These are phyloP conservation scores for Athetis lepigone DNA, from an alignment of 2,888 invertebrate genomes.

Conservation along the genomic window DNA sequence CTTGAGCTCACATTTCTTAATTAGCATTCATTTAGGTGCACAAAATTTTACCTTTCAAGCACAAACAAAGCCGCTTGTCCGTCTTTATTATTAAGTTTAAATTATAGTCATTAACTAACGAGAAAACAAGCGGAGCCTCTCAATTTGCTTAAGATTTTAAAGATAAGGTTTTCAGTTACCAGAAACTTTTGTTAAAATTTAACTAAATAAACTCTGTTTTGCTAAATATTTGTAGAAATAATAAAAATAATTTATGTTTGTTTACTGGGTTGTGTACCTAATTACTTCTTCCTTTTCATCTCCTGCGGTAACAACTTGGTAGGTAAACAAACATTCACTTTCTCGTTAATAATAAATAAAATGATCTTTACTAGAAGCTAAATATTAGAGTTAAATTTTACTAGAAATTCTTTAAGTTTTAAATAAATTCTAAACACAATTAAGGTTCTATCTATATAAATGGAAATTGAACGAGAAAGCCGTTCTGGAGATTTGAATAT, in stretches of 20 bases:
- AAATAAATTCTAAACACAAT: background rate
- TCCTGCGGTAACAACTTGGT: background rate
- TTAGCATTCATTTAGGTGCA: slow-evolving; percentile 82
- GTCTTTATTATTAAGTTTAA: slow-evolving; percentile 88
- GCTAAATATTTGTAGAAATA: slow-evolving; percentile 28
- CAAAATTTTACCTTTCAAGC: slow-evolving; percentile 84
- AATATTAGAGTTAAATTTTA: no score
- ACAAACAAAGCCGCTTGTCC: slow-evolving; percentile 86
- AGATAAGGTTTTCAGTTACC: slow-evolving; percentile 77
- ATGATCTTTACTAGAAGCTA: no score
- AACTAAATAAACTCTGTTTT: slow-evolving; percentile 47
- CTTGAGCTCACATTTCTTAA: slow-evolving; percentile 83
- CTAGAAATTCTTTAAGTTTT: background rate
- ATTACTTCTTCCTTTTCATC: slow-evolving; percentile 2
- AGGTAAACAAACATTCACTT: background rate
- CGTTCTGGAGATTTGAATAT: no score
- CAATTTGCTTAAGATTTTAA: slow-evolving; percentile 78
- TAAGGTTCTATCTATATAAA: no score
- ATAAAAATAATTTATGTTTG: slow-evolving; percentile 50
- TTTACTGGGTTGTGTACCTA: slow-evolving; percentile 20
- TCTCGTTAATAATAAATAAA: background rate
- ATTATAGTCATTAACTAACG: slow-evolving; percentile 87
- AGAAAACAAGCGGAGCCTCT: slow-evolving; percentile 80
- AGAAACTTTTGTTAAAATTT: slow-evolving; percentile 68
- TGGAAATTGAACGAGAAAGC: no score